Evolutionary conservation across 23 tunicate species (phyloP).

Genomic region (Diplosoma virens): DNA sequence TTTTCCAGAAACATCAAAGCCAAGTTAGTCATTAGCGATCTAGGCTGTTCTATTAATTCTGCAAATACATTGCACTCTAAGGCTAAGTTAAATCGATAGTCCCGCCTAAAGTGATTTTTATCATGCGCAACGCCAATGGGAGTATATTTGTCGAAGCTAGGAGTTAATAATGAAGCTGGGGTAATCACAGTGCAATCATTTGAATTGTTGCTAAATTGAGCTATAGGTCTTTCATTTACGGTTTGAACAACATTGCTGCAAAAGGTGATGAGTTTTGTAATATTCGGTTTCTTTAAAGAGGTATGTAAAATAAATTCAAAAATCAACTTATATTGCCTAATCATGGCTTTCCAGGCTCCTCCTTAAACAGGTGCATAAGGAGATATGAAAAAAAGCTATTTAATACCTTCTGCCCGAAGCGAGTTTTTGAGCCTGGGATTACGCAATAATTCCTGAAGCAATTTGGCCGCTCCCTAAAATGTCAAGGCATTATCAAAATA

Average conservation of each 20-base stretch:
- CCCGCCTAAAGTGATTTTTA: no score
- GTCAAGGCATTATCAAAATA: neutral
- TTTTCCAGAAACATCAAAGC: no score
- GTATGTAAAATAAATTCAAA: neutral
- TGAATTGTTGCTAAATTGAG: no score
- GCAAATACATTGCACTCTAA: no score
- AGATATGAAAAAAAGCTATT: neutral
- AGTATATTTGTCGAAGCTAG: no score
- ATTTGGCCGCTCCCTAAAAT: neutral
- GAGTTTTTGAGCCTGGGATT: neutral
- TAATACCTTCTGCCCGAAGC: neutral
- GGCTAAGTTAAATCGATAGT: no score
- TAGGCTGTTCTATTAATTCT: no score
- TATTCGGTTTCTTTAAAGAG: neutral
- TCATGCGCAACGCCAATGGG: no score
- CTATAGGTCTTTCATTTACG: neutral
- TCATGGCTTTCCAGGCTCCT: neutral
- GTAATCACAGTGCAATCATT: no score
- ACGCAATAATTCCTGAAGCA: no score
- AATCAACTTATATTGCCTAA: neutral
- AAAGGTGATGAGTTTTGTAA: neutral
- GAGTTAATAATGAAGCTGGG: no score
- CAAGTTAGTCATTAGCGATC: no score
- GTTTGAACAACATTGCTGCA: neutral
- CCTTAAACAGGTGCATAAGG: neutral